Evolutionary conservation across 2,888 invertebrate genomes (phyloP).

Genomic region (Tenthredo amoena): DNA sequence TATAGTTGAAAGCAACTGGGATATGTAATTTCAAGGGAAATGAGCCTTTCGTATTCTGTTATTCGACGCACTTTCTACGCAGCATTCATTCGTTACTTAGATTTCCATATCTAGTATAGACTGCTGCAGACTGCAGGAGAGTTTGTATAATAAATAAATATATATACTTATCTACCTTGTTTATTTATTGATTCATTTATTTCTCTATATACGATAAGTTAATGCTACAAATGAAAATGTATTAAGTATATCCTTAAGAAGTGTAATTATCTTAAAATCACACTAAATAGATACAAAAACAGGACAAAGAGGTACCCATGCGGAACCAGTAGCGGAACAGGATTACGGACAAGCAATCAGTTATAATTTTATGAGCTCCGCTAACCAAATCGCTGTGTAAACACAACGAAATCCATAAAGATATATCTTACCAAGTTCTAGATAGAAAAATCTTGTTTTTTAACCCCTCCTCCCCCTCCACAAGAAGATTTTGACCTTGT

Average conservation of each 20-base stretch:
- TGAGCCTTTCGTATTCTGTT: constrained; percentile 34
- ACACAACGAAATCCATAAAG: not conserved
- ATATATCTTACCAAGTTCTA: not conserved
- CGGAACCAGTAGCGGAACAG: not conserved
- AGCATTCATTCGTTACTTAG: not conserved
- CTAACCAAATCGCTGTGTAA: not conserved
- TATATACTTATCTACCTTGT: not conserved
- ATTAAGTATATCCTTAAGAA: not conserved
- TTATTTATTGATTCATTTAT: not conserved
- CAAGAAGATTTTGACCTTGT: not conserved
- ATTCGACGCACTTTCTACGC: constrained; percentile 38
- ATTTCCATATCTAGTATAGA: not conserved
- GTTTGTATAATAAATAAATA: not conserved
- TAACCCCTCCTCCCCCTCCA: not conserved
- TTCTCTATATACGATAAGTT: not conserved
- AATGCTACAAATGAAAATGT: not conserved
- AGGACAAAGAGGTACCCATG: not conserved
- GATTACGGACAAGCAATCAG: not conserved
- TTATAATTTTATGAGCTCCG: not conserved
- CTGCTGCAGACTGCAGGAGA: not conserved
- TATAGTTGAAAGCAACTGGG: constrained; percentile 1
- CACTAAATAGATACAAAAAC: not conserved
- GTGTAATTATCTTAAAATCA: not conserved
- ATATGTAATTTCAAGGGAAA: constrained; percentile 31
- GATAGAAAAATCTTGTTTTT: not conserved